Conservation (phyloP, 2,797 vertebrate genomes). For the Micrastur ruficollis region DNA sequence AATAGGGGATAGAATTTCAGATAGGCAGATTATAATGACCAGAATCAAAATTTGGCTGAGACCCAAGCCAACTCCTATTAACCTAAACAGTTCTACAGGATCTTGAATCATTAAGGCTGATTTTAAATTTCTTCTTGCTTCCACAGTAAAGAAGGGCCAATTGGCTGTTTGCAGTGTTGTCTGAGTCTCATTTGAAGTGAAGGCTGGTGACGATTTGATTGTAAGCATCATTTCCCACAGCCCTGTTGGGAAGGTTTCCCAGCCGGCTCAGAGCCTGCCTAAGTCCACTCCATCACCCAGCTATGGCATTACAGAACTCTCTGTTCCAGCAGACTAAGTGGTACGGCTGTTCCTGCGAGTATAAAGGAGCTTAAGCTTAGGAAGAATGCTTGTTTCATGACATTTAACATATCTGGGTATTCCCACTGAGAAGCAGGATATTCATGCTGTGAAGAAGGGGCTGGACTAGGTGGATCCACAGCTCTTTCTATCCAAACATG, state of each 20-base stretch:
- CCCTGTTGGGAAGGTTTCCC: not conserved
- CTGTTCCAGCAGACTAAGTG: constrained; percentile 22
- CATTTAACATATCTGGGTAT: constrained; percentile 42
- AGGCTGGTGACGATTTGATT: not conserved
- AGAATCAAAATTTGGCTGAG: not conserved
- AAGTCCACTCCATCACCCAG: constrained; percentile 42
- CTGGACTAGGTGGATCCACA: constrained; percentile 19
- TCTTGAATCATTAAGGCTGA: not conserved
- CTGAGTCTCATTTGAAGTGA: not conserved
- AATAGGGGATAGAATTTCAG: not conserved
- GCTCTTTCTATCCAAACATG: constrained; percentile 8
- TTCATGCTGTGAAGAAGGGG: constrained; percentile 52
- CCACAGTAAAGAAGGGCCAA: not conserved
- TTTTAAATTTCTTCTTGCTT: constrained; percentile 2
- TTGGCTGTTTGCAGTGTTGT: not conserved
- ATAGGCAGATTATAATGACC: not conserved
- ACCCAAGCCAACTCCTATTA: not conserved
- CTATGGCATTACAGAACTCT: constrained; percentile 1
- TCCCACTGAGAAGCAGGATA: constrained; percentile 56
- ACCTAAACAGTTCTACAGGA: not conserved
- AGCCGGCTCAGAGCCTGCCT: not conserved
- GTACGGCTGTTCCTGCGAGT: not conserved
- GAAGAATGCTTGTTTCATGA: constrained; percentile 43
- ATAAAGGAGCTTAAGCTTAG: constrained; percentile 41
- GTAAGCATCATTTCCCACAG: constrained; percentile 23